Percentiles rank a stretch among this genome's conserved stretches.
phyloP scores from a whole-genome alignment of 2,113 vertebrate genomes.

The Xiphophorus couchianus region DNA sequence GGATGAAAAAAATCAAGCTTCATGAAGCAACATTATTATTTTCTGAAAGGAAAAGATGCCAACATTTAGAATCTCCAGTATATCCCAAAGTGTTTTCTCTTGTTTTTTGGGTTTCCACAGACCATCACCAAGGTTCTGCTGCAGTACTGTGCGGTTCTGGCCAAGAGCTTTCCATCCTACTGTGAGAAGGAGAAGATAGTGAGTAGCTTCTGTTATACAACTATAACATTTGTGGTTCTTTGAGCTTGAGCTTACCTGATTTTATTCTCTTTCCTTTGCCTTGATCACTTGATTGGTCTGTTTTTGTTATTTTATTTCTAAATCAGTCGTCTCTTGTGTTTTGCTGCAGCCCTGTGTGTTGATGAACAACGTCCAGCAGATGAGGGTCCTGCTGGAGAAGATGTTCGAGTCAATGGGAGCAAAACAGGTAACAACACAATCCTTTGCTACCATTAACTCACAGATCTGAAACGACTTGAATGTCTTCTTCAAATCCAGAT shows the following conservation, averaged over 20 bases:
- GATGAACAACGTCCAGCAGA: conserved; percentile 96
- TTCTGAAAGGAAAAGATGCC: too few relatives aligned
- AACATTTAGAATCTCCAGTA: background rate
- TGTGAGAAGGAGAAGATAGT: conserved; percentile 96
- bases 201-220: conserved; percentile 56
- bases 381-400: conserved; percentile 95
- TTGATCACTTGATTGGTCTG: background rate
- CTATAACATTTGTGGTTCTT: background rate
- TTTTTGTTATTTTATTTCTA: background rate
- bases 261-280: background rate
- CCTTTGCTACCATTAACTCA: background rate
- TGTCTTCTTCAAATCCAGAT: too few relatives aligned
- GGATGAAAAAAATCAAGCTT: too few relatives aligned
- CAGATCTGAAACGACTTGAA: background rate
- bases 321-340: background rate
- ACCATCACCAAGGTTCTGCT: conserved; percentile 95
- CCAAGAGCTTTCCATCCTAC: conserved; percentile 88
- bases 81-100: conserved; percentile 12
- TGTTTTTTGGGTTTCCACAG: conserved; percentile 70
- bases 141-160: conserved; percentile 91
- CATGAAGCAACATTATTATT: too few relatives aligned
- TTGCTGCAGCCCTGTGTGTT: conserved; percentile 87
- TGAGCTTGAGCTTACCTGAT: background rate
- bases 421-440: conserved; percentile 85
- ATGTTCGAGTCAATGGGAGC: conserved; percentile 99